Evolutionary conservation across 1,140 invertebrate genomes (phyloP).

Genomic region (Cheumatopsyche charites): DNA sequence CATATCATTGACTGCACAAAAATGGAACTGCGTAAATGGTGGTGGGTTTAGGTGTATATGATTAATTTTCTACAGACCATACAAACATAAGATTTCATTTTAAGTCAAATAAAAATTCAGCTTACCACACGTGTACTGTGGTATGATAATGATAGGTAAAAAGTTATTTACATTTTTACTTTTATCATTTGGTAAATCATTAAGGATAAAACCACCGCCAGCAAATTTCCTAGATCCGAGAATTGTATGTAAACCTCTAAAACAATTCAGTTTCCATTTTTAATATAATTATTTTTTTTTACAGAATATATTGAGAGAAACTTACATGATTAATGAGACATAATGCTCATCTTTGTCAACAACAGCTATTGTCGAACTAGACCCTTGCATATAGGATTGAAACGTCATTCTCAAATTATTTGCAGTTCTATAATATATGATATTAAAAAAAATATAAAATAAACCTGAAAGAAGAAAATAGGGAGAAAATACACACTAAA

Average conservation of each 20-base stretch:
- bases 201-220: constrained; percentile 56
- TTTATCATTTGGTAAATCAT: constrained; percentile 43
- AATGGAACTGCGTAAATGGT: too few species aligned
- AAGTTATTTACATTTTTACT: constrained; percentile 21
- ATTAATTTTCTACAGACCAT: too few species aligned
- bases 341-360: constrained; percentile 73
- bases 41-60: too few species aligned
- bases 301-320: constrained; percentile 45
- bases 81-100: too few species aligned
- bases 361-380: constrained; percentile 66
- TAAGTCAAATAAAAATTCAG: too few species aligned
- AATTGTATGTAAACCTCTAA: constrained; percentile 60
- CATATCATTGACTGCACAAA: too few species aligned
- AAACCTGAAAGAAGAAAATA: not conserved
- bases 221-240: constrained; percentile 63
- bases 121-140: constrained; percentile 44
- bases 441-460: constrained; percentile 13
- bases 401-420: constrained; percentile 33
- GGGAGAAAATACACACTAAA: too few species aligned
- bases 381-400: constrained; percentile 51
- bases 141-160: constrained; percentile 43
- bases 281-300: not conserved
- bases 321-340: constrained; percentile 74
- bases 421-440: constrained; percentile 31
- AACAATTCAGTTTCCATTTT: constrained; percentile 42